Conservation (phyloP, 2,888 invertebrate genomes). For the Amblyjoppa fuscipennis region DNA sequence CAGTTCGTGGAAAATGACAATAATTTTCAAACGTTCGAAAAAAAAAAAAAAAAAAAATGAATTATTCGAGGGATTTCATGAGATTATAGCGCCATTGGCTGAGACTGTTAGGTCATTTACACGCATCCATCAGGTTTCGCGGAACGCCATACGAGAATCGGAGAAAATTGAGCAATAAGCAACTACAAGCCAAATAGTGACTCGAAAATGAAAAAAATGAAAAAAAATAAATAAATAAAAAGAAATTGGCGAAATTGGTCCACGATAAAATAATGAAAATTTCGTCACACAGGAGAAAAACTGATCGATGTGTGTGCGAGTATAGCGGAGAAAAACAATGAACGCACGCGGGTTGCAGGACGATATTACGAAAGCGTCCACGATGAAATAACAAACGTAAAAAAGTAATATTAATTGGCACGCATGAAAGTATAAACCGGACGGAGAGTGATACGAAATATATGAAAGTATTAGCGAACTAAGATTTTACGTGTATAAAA, state of each 20-base stretch:
- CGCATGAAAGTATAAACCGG: conserved; percentile 80
- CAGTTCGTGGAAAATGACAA: conserved; percentile 51
- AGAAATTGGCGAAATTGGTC: conserved; percentile 10
- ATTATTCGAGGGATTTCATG: background rate
- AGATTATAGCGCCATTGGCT: conserved; percentile 76
- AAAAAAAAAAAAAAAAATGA: conserved; percentile 27
- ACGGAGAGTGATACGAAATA: conserved; percentile 77
- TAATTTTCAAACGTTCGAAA: conserved; percentile 49
- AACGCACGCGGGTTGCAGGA: conserved; percentile 58
- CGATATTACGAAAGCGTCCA: conserved; percentile 33
- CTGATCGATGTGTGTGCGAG: background rate
- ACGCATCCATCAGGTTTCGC: conserved; percentile 41
- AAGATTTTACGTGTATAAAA: conserved; percentile 68
- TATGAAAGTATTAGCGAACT: conserved; percentile 76
- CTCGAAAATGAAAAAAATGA: background rate
- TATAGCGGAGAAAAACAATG: background rate
- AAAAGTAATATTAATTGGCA: conserved; percentile 65
- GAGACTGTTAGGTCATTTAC: conserved; percentile 78
- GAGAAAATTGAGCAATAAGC: conserved; percentile 67
- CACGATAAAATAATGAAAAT: background rate
- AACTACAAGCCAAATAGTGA: conserved; percentile 31
- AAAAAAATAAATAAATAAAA: too few relatives aligned
- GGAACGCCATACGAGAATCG: conserved; percentile 37
- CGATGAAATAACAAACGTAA: conserved; percentile 24
- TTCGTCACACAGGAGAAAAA: conserved; percentile 7